phyloP scores from a whole-genome alignment of 2,888 invertebrate genomes.

The Cantharis flavilabris region DNA sequence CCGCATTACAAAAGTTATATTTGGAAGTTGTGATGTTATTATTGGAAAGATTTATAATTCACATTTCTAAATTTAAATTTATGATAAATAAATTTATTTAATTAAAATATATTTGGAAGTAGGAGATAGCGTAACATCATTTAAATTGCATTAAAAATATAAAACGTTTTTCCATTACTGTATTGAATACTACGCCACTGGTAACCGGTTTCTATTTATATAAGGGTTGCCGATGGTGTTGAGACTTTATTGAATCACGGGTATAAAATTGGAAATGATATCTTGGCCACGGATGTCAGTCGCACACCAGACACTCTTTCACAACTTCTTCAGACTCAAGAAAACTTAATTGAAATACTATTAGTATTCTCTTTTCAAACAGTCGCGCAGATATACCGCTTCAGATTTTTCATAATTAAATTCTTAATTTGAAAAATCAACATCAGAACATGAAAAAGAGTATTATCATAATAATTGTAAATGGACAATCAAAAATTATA shows the following conservation, averaged over 20 bases:
- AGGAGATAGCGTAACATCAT: not conserved
- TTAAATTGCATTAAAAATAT: not conserved
- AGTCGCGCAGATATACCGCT: slow-evolving; percentile 42
- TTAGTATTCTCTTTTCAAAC: slow-evolving; percentile 51
- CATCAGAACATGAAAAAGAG: slow-evolving; percentile 16
- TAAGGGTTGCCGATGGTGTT: slow-evolving; percentile 54
- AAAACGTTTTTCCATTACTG: not conserved
- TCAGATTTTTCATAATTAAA: slow-evolving; percentile 50
- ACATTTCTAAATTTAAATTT: not conserved
- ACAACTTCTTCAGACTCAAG: slow-evolving; percentile 47
- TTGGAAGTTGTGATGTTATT: not conserved
- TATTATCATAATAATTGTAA: slow-evolving; percentile 4
- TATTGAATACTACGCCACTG: slow-evolving; percentile 19
- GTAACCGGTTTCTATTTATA: slow-evolving; percentile 40
- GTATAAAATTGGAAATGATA: slow-evolving; percentile 55
- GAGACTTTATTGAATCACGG: slow-evolving; percentile 54
- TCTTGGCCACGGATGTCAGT: slow-evolving; percentile 51
- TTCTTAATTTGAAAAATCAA: slow-evolving; percentile 47
- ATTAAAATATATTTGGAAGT: not conserved
- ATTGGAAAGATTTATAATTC: not conserved
- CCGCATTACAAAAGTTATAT: too few species aligned
- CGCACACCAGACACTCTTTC: slow-evolving; percentile 51
- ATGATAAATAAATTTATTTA: not conserved
- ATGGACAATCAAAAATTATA: slow-evolving; percentile 3
- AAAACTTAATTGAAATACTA: slow-evolving; percentile 54